Evolutionary conservation across 2,113 vertebrate species (phyloP).

Genomic region (Chamaetylas fuelleborni): DNA sequence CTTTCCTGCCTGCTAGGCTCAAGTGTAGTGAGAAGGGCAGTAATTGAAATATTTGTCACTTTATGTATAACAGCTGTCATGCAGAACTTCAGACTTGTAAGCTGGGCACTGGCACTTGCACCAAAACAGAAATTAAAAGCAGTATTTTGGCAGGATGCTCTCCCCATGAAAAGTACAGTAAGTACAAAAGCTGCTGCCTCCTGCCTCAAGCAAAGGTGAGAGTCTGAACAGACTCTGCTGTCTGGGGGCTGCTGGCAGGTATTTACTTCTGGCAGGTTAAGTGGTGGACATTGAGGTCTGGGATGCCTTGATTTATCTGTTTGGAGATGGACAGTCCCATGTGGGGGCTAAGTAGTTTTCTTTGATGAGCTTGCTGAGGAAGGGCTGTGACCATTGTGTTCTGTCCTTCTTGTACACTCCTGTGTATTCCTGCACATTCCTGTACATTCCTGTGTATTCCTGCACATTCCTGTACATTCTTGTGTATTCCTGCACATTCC

Average conservation of each 20-base stretch:
- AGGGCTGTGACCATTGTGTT: neutral
- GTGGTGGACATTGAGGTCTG: neutral
- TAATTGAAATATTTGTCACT: neutral
- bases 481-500: neutral
- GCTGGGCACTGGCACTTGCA: neutral
- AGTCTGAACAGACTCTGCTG: neutral
- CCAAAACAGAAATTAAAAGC: slow-evolving; percentile 2
- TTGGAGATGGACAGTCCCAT: neutral
- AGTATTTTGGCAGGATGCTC: neutral
- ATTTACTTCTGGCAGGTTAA: neutral
- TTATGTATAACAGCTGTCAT: neutral
- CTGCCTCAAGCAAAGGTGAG: neutral
- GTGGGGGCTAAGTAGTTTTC: neutral
- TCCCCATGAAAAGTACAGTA: neutral
- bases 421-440: neutral
- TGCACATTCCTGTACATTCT: neutral
- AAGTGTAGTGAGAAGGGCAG: neutral
- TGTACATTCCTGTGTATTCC: neutral
- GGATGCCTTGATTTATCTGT: neutral
- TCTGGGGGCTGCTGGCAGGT: neutral
- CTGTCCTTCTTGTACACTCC: neutral
- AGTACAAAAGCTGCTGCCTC: neutral
- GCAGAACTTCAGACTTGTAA: neutral
- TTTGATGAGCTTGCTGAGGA: neutral
- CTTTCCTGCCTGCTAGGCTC: neutral